Evolutionary conservation across 2,797 vertebrate genomes (phyloP), one percentile per base, ranked within the genome.

Genomic region (Myotis findleyi): DNA sequence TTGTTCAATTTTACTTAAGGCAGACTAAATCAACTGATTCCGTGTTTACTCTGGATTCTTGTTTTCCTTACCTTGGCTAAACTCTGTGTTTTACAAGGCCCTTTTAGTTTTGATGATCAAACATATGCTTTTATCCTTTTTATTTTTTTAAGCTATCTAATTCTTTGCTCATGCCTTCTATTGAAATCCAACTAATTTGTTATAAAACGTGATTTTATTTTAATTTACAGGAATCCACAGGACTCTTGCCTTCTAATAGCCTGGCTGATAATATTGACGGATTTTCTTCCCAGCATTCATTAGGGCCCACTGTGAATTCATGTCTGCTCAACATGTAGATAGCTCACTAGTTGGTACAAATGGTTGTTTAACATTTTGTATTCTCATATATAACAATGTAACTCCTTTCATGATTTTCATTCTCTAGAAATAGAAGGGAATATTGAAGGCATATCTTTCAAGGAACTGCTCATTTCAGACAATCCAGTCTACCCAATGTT

Each of bases 1-100:
- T 95, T 97, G 95, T 96, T 98, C 97, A 97, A 1, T 97, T 98
- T 97, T 92, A 98, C 97, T 97, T 66, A 79, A 96, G 96, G 94
- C 96, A 97, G 97, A 95, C 75, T 89, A 97, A 97, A 97, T 97
- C 93, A 95, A 97, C 87, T 89, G 87, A 97, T 97, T 98, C 97
- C 73, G 38, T 97, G 92, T 97, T 97, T 97, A 94, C 92, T 97
- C 55, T 93, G 95, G 38, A 87, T 84, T 94, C 97, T 93, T 97
- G 88, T 97, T 98, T 98, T 88, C 77, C 94, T 97, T 97, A 98
- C 96, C 91, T 90, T 94, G 93, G 82, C 80, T 94, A 90, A 92
- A 85, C 81, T 81, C 87, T 73, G 8, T 38, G 47, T 76, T 97
- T 80, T 82, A 91, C 49, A 92, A 90, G 41, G 38, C 17, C 33